Percentiles rank a stretch among this genome's conserved stretches.
Conservation (phyloP, 1,140 invertebrate genomes). For the Geopemphigus sp. region DNA sequence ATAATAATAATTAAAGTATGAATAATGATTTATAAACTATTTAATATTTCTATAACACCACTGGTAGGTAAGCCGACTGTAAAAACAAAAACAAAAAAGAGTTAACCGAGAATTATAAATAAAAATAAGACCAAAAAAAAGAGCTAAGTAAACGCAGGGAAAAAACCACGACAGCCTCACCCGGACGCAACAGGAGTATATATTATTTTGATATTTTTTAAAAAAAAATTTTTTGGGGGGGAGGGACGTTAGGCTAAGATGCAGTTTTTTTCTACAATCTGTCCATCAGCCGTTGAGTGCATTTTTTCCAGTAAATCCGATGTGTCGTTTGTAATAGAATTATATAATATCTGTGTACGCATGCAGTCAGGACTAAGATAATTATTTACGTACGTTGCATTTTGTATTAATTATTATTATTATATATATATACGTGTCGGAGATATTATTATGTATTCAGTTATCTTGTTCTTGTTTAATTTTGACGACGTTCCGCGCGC, state of each 20-base stretch:
- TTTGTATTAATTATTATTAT: conserved; percentile 50
- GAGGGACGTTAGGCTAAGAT: conserved; percentile 39
- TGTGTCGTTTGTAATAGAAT: conserved; percentile 49
- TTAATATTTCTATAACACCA: conserved; percentile 43
- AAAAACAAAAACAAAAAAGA: conserved; percentile 32
- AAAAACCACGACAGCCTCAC: conserved; percentile 47
- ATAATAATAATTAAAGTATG: conserved; percentile 40
- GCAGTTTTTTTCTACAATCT: conserved; percentile 46
- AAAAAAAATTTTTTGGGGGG: background rate
- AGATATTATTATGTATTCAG: conserved; percentile 49
- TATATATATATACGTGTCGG: conserved; percentile 45
- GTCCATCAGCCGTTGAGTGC: conserved; percentile 48
- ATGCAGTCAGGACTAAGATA: conserved; percentile 48
- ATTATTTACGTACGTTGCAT: conserved; percentile 49
- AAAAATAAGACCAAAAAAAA: conserved; percentile 36
- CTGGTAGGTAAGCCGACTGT: conserved; percentile 50
- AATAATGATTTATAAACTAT: conserved; percentile 44
- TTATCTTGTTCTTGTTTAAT: conserved; percentile 50
- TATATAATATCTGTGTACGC: conserved; percentile 45
- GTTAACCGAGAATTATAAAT: background rate
- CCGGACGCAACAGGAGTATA: conserved; percentile 44
- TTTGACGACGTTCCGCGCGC: conserved; percentile 43
- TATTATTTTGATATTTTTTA: conserved; percentile 44
- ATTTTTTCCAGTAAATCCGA: conserved; percentile 44
- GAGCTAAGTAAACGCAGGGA: conserved; percentile 42